Percentiles rank a stretch among this genome's conserved stretches.
Evolutionary conservation across 2,888 invertebrate species (phyloP).

Genomic region (Zygogramma bicolorata): DNA sequence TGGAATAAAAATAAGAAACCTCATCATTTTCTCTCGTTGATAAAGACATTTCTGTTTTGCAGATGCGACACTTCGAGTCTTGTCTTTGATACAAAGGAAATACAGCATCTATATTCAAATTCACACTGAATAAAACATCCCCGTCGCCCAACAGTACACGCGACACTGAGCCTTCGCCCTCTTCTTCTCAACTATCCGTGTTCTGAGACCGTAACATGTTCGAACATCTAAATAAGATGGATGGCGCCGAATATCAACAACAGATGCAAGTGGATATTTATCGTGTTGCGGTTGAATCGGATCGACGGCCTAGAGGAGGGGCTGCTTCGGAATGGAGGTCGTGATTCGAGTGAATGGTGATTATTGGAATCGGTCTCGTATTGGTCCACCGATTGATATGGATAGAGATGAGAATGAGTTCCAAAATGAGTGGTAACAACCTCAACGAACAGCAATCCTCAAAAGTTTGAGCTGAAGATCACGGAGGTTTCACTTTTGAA

Average conservation of each 20-base stretch:
- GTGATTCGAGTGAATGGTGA: slow-evolving; percentile 1
- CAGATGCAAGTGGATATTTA: slow-evolving; percentile 23
- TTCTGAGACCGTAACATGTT: not conserved
- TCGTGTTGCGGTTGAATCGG: not conserved
- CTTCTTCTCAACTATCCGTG: not conserved
- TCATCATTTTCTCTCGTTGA: too few relatives aligned
- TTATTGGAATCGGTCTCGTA: not conserved
- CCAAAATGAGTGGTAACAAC: too few relatives aligned
- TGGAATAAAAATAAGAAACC: too few relatives aligned
- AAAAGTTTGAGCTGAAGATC: too few relatives aligned
- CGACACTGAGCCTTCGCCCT: not conserved
- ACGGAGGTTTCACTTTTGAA: too few relatives aligned
- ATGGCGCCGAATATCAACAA: slow-evolving; percentile 11
- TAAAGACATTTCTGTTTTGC: too few relatives aligned
- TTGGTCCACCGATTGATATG: too few relatives aligned
- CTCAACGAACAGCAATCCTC: too few relatives aligned
- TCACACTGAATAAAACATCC: not conserved
- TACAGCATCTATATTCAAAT: not conserved
- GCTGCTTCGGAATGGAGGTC: not conserved
- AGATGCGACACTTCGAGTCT: too few relatives aligned
- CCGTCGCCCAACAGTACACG: not conserved
- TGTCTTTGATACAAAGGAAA: not conserved
- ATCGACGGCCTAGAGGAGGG: not conserved
- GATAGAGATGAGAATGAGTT: too few relatives aligned
- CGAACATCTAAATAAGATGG: slow-evolving; percentile 15